These are phyloP conservation scores for Clarias platycephalus DNA, from an alignment of 2,797 vertebrate species.

Conservation along the genomic window DNA sequence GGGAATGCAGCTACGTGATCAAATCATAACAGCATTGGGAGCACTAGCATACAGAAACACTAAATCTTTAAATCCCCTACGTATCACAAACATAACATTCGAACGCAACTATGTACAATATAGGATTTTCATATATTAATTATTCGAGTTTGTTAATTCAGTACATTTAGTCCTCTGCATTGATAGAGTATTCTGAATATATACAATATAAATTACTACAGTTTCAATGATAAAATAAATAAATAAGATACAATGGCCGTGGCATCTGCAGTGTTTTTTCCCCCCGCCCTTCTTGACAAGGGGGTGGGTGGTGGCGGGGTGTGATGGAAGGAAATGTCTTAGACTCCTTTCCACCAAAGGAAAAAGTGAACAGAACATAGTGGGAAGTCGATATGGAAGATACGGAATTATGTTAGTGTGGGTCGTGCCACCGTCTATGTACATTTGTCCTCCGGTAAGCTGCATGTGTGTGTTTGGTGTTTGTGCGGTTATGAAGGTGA, in stretches of 20 bases:
- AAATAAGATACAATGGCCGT: constrained; percentile 74
- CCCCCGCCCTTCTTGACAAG: neutral
- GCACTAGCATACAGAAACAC: constrained; percentile 65
- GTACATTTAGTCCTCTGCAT: constrained; percentile 61
- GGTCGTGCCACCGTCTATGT: constrained; percentile 17
- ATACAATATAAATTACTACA: constrained; percentile 82
- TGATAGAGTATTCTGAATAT: constrained; percentile 76
- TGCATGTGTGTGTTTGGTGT: constrained; percentile 3
- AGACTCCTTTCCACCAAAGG: constrained; percentile 2
- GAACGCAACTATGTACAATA: constrained; percentile 74
- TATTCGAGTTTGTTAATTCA: constrained; percentile 52
- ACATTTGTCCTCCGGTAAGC: neutral
- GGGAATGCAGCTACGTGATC: constrained; percentile 21
- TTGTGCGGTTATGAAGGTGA: constrained; percentile 1
- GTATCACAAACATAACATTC: constrained; percentile 73
- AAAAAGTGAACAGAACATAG: neutral
- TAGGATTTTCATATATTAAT: constrained; percentile 77
- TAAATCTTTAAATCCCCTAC: constrained; percentile 64
- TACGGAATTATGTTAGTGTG: constrained; percentile 14
- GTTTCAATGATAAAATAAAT: constrained; percentile 77
- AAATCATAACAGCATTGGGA: constrained; percentile 22
- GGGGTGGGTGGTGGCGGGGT: neutral
- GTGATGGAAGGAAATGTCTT: constrained; percentile 24
- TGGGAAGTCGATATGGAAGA: constrained; percentile 6
- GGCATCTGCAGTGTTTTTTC: constrained; percentile 65